Conservation (phyloP, 2,888 invertebrate species). For the Molanna angustata region DNA sequence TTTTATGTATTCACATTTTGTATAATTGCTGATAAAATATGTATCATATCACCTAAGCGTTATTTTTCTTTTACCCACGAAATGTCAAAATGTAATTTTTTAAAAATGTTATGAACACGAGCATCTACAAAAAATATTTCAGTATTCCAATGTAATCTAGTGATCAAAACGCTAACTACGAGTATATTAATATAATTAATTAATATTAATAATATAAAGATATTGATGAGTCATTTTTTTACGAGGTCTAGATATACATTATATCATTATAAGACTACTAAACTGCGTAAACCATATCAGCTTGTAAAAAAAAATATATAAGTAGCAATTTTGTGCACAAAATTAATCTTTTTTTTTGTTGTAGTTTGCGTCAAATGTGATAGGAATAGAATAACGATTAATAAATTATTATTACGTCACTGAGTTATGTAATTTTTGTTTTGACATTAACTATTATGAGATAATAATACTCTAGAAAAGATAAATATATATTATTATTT, state of each 20-base stretch:
- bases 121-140: neutral
- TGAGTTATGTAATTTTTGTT: no score
- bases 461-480: no score
- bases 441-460: no score
- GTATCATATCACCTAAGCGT: neutral
- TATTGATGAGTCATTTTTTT: conserved; percentile 17
- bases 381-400: conserved; percentile 6
- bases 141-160: neutral
- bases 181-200: no score
- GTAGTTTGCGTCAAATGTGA: conserved; percentile 19
- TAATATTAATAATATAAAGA: conserved; percentile 9
- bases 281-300: conserved; percentile 31
- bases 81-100: neutral
- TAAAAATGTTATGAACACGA: neutral
- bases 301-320: conserved; percentile 23
- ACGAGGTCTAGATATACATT: conserved; percentile 16
- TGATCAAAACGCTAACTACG: neutral
- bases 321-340: conserved; percentile 28
- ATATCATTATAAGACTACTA: conserved; percentile 25
- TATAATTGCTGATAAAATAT: no score
- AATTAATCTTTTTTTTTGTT: conserved; percentile 15
- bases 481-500: no score
- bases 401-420: no score
- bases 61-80: neutral
- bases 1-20: neutral